Percentiles rank a stretch among this genome's conserved stretches.
phyloP scores from a whole-genome alignment of 2,113 vertebrate species.

The Pangasianodon hypophthalmus region DNA sequence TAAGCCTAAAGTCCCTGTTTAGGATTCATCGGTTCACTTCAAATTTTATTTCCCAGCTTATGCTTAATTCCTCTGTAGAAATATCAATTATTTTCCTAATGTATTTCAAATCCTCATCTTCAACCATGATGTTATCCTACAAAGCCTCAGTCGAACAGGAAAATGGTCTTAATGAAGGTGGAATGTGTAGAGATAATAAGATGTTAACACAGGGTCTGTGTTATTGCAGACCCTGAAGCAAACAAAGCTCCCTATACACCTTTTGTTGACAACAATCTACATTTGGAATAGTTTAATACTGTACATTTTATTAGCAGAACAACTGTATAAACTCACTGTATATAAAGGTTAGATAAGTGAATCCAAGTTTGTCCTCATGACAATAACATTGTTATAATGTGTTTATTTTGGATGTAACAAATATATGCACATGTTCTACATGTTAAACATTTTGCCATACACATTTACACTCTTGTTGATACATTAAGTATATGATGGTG shows the following conservation, averaged over 20 bases:
- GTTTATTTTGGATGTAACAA: conserved; percentile 54
- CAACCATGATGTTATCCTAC: conserved; percentile 7
- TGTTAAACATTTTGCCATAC: conserved; percentile 48
- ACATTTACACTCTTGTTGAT: conserved; percentile 47
- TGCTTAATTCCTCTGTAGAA: conserved; percentile 84
- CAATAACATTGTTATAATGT: conserved; percentile 53
- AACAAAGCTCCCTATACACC: conserved; percentile 27
- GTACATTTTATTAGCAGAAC: conserved; percentile 21
- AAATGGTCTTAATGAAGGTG: conserved; percentile 51
- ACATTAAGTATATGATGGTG: conserved; percentile 49
- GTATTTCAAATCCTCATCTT: conserved; percentile 47
- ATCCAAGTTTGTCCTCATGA: conserved; percentile 25
- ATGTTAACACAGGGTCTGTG: conserved; percentile 31
- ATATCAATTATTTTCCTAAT: conserved; percentile 82
- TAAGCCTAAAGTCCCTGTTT: conserved; percentile 87
- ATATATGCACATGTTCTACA: conserved; percentile 47
- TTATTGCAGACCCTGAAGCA: conserved; percentile 28
- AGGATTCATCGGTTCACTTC: conserved; percentile 79
- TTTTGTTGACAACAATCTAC: conserved; percentile 4
- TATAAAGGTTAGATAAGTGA: conserved; percentile 44
- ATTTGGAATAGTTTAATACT: background rate
- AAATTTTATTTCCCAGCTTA: conserved; percentile 79
- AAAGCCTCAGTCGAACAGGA: conserved; percentile 46
- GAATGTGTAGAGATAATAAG: conserved; percentile 46
- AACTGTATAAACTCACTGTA: background rate